Evolutionary conservation across 1,140 invertebrate species (phyloP).

Genomic region (Lordiphosa mommai): DNA sequence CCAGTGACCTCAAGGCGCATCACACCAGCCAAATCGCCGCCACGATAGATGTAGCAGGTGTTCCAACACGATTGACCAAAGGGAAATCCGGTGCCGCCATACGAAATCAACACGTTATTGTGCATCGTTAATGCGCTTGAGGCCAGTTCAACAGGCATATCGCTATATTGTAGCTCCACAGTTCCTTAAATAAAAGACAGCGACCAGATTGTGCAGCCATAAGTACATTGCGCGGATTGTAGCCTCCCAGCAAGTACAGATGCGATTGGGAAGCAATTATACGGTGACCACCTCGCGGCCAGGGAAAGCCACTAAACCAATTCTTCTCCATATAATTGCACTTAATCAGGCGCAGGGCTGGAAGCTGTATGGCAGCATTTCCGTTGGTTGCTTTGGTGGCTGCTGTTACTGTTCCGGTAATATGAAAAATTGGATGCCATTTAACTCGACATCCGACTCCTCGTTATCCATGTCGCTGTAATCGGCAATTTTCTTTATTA

Average conservation of each 20-base stretch:
- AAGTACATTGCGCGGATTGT: slow-evolving; percentile 84
- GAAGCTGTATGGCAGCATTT: slow-evolving; percentile 42
- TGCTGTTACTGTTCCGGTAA: not conserved
- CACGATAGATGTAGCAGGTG: slow-evolving; percentile 85
- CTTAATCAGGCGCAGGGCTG: slow-evolving; percentile 58
- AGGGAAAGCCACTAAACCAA: slow-evolving; percentile 80
- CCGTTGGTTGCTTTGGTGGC: slow-evolving; percentile 2
- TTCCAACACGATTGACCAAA: slow-evolving; percentile 92
- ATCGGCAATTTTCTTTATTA: slow-evolving; percentile 18
- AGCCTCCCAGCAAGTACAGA: slow-evolving; percentile 92
- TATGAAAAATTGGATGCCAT: slow-evolving; percentile 14
- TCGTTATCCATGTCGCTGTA: slow-evolving; percentile 64
- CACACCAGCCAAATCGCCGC: slow-evolving; percentile 75
- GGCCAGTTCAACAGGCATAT: slow-evolving; percentile 89
- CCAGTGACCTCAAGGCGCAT: slow-evolving; percentile 82
- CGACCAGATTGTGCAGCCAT: slow-evolving; percentile 74
- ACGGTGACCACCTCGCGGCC: slow-evolving; percentile 91
- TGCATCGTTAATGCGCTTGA: slow-evolving; percentile 89
- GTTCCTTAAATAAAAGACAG: slow-evolving; percentile 88
- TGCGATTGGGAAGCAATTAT: slow-evolving; percentile 88
- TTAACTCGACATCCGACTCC: slow-evolving; percentile 34
- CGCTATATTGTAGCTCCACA: slow-evolving; percentile 89
- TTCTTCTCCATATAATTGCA: slow-evolving; percentile 55
- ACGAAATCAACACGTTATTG: slow-evolving; percentile 86
- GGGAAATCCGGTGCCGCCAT: slow-evolving; percentile 93